These are phyloP conservation scores for Danaus chrysippus DNA, from an alignment of 2,888 invertebrate species.

Conservation along the genomic window DNA sequence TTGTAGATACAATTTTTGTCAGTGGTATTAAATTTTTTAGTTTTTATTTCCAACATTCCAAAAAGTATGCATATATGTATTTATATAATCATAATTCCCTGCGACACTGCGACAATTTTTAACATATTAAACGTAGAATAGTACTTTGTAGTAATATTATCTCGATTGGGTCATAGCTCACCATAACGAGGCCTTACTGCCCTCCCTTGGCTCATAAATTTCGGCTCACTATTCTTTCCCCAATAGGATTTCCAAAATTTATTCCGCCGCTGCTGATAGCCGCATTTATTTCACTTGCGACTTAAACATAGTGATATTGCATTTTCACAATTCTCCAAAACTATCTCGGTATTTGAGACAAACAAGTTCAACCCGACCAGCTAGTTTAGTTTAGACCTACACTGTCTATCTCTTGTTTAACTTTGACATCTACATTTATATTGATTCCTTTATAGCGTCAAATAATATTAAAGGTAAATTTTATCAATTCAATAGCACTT, in stretches of 20 bases:
- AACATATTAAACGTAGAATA: conserved; percentile 24
- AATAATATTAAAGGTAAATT: no score
- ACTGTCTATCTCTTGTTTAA: no score
- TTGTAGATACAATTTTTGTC: no score
- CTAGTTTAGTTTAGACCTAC: no score
- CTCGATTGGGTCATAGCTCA: conserved; percentile 69
- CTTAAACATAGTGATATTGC: conserved; percentile 27
- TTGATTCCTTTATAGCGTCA: no score
- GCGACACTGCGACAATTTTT: conserved; percentile 15
- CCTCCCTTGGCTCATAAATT: conserved; percentile 69
- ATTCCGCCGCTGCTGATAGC: conserved; percentile 53
- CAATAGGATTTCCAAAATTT: conserved; percentile 68
- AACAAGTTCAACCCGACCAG: no score
- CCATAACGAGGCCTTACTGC: conserved; percentile 72
- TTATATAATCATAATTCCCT: neutral
- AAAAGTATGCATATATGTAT: neutral
- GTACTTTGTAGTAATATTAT: conserved; percentile 41
- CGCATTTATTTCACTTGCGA: conserved; percentile 46
- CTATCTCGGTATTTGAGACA: neutral
- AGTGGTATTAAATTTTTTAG: no score
- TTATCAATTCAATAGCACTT: no score
- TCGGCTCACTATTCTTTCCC: conserved; percentile 69
- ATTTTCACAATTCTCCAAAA: conserved; percentile 1
- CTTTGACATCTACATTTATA: no score
- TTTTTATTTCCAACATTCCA: neutral